phyloP scores from a whole-genome alignment of 92 coral and sea anemone genomes.

The Actinostola sp. region DNA sequence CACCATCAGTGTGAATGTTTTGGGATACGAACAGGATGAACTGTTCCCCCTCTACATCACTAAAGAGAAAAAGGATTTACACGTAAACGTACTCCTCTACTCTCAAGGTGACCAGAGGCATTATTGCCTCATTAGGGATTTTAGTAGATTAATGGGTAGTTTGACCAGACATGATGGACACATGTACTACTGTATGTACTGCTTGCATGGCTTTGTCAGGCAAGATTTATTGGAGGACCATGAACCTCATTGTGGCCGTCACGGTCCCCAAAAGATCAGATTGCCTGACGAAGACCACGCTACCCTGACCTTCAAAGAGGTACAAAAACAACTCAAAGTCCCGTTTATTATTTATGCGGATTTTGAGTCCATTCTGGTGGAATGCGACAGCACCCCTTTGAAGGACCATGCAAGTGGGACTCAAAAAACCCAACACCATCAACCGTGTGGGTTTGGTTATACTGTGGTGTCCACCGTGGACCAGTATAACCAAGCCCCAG shows the following conservation, averaged over 20 bases:
- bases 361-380: too few relatives aligned
- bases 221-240: conserved; percentile 48
- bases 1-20: conserved; percentile 19
- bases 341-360: too few relatives aligned
- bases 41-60: conserved; percentile 38
- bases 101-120: conserved; percentile 17
- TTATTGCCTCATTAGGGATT: conserved; percentile 35
- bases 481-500: conserved; percentile 15
- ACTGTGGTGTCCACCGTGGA: conserved; percentile 11
- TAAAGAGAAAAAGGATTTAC: conserved; percentile 7
- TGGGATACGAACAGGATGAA: conserved; percentile 35
- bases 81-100: conserved; percentile 31
- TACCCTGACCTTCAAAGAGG: too few relatives aligned
- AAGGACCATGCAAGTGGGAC: too few relatives aligned
- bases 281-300: conserved; percentile 36
- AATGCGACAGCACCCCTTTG: too few relatives aligned
- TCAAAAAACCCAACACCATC: conserved; percentile 42
- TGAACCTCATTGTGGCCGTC: conserved; percentile 41
- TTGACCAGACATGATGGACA: conserved; percentile 14
- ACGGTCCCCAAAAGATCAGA: conserved; percentile 46
- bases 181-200: conserved; percentile 41
- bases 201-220: conserved; percentile 48
- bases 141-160: conserved; percentile 14
- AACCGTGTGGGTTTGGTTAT: conserved; percentile 45
- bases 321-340: too few relatives aligned